phyloP scores from a whole-genome alignment of 2,113 vertebrate genomes.

The Emydocephalus ijimae region DNA sequence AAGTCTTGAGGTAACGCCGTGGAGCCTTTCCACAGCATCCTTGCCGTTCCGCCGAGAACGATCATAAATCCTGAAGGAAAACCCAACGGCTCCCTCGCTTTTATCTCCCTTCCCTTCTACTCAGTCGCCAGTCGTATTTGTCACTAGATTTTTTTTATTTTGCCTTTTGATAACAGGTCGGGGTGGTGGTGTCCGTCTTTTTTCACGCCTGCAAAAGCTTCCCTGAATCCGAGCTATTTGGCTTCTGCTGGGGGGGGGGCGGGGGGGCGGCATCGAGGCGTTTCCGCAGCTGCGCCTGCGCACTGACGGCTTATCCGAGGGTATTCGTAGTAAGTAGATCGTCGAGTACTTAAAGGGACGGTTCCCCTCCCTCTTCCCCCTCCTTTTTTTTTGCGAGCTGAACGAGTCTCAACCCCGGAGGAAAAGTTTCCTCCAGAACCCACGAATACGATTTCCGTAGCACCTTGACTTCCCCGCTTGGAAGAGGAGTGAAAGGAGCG shows the following conservation, averaged over 20 bases:
- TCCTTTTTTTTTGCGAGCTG: too few relatives aligned
- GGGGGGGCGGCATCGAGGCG: background rate
- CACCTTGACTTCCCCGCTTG: background rate
- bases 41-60: background rate
- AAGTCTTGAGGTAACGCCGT: background rate
- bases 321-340: background rate
- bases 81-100: background rate
- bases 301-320: background rate
- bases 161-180: background rate
- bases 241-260: background rate
- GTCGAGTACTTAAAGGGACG: background rate
- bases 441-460: background rate
- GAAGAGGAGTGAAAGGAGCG: too few relatives aligned
- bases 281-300: constrained; percentile 1
- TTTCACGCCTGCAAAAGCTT: background rate
- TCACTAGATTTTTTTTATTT: too few relatives aligned
- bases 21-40: background rate
- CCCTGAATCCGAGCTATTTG: background rate
- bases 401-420: background rate
- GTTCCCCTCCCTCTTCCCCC: background rate
- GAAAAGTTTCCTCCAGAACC: background rate
- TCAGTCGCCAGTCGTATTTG: background rate
- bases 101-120: background rate
- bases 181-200: background rate
- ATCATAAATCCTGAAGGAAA: background rate